Evolutionary conservation across 2,888 invertebrate genomes (phyloP).

Genomic region (Cinara cedri): DNA sequence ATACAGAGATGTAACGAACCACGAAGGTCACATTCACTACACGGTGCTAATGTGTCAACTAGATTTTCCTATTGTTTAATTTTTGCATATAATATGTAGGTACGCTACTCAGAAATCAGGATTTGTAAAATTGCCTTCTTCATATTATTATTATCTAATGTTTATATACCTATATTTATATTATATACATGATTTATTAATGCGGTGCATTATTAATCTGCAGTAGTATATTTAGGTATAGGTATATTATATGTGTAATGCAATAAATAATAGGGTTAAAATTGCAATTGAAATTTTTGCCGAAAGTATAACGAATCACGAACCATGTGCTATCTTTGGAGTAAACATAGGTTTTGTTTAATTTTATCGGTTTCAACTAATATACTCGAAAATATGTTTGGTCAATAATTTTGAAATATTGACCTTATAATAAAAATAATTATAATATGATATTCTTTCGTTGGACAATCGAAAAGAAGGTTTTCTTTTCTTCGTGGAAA

Average conservation of each 20-base stretch:
- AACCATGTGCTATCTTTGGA: neutral
- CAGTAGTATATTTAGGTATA: too few species aligned
- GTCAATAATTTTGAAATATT: too few species aligned
- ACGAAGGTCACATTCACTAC: slow-evolving; percentile 27
- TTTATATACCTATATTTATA: neutral
- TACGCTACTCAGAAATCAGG: neutral
- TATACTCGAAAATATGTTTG: too few species aligned
- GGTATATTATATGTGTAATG: neutral
- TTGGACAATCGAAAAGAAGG: too few species aligned
- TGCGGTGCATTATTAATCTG: slow-evolving; percentile 9
- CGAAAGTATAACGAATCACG: neutral
- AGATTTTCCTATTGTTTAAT: slow-evolving; percentile 46
- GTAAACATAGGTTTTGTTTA: neutral
- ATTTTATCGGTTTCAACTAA: neutral
- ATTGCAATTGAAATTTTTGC: neutral
- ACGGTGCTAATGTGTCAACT: slow-evolving; percentile 40
- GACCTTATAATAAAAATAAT: too few species aligned
- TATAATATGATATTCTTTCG: too few species aligned
- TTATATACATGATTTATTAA: slow-evolving; percentile 1
- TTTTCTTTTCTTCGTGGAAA: too few species aligned
- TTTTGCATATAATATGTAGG: neutral
- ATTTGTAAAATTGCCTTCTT: slow-evolving; percentile 42
- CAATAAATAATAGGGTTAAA: slow-evolving; percentile 19
- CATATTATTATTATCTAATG: slow-evolving; percentile 8
- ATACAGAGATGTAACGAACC: slow-evolving; percentile 37